Percentiles rank a stretch among this genome's conserved stretches.
phyloP scores from a whole-genome alignment of 2,888 invertebrate genomes.

The Neelides folsomi region DNA sequence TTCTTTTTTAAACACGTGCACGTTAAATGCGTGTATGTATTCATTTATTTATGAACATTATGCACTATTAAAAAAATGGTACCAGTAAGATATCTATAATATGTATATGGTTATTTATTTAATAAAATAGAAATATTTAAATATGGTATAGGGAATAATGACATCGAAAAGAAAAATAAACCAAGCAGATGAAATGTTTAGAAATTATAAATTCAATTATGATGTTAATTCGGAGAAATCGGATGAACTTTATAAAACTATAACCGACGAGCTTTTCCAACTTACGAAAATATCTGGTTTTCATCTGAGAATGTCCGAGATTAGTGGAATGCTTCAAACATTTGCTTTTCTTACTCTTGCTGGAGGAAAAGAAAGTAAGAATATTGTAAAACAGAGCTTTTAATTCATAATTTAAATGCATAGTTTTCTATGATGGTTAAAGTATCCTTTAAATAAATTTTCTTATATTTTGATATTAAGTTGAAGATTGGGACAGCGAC shows the following conservation, averaged over 20 bases:
- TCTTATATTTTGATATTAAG: conserved; percentile 7
- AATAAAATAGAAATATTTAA: too few species aligned
- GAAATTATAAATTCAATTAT: conserved; percentile 3
- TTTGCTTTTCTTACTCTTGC: conserved; percentile 34
- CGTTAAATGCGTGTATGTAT: neutral
- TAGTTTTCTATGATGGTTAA: too few species aligned
- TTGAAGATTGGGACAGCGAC: conserved; percentile 49
- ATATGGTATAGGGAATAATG: neutral
- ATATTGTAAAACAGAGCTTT: neutral
- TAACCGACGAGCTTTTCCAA: conserved; percentile 19
- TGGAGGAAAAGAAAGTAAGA: conserved; percentile 33
- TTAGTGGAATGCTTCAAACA: conserved; percentile 32
- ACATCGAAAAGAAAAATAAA: neutral
- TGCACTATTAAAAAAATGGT: too few species aligned
- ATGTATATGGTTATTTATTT: too few species aligned
- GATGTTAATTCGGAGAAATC: conserved; percentile 3
- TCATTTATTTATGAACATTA: neutral
- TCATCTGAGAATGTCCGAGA: conserved; percentile 42
- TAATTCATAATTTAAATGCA: too few species aligned
- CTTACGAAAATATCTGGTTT: conserved; percentile 33
- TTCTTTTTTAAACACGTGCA: too few species aligned
- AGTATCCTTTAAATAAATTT: conserved; percentile 5
- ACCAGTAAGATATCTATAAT: too few species aligned
- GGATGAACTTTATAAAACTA: conserved; percentile 14
- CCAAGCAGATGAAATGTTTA: neutral